Evolutionary conservation across 1,140 invertebrate genomes (phyloP).

Genomic region (Metopolophium dirhodum): DNA sequence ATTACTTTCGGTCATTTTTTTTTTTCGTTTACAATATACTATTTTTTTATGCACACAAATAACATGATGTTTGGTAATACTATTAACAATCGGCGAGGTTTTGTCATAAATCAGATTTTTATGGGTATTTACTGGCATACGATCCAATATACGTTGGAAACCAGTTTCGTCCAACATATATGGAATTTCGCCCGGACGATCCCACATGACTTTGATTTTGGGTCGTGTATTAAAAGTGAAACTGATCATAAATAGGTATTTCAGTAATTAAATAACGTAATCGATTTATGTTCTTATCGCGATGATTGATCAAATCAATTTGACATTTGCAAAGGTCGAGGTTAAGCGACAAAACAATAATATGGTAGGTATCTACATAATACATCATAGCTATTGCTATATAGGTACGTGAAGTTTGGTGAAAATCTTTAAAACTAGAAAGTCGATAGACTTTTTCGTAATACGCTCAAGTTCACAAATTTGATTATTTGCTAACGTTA

Average conservation of each 20-base stretch:
- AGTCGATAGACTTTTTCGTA: not conserved
- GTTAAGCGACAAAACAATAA: not conserved
- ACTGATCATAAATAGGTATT: not conserved
- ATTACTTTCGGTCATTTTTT: slow-evolving; percentile 43
- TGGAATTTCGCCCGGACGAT: not conserved
- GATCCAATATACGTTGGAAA: not conserved
- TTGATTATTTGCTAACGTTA: not conserved
- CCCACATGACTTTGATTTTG: not conserved
- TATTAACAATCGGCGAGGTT: slow-evolving; percentile 25
- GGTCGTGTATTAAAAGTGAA: slow-evolving; percentile 34
- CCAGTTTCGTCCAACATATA: not conserved
- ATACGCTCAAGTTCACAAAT: not conserved
- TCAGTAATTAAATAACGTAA: not conserved
- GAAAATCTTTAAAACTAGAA: not conserved
- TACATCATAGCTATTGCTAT: not conserved
- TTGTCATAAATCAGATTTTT: not conserved
- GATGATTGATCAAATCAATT: not conserved
- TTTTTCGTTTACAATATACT: not conserved
- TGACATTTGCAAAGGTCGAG: not conserved
- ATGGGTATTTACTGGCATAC: not conserved
- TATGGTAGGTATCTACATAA: too few species aligned
- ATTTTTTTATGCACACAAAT: slow-evolving; percentile 10
- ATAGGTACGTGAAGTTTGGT: not conserved
- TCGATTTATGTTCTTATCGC: not conserved
- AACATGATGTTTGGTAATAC: slow-evolving; percentile 2